phyloP scores from a whole-genome alignment of 2,888 invertebrate genomes.

The Phalera bucephala region DNA sequence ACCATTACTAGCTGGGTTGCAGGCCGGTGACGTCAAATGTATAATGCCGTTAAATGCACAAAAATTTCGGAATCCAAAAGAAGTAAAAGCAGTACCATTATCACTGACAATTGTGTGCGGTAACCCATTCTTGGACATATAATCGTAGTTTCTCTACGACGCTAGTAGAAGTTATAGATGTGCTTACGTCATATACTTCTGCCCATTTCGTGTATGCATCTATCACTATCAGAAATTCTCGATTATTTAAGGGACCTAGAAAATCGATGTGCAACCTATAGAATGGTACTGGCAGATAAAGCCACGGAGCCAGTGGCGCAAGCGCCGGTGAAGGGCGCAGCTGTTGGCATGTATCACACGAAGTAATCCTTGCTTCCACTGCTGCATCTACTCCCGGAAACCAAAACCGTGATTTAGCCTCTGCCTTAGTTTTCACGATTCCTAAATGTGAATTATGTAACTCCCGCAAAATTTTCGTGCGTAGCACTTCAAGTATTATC shows the following conservation, averaged over 20 bases:
- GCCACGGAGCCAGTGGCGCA: constrained; percentile 1
- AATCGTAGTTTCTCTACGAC: constrained; percentile 2
- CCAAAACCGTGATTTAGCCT: constrained; percentile 1
- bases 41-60: constrained; percentile 20
- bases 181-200: neutral
- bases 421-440: constrained; percentile 2
- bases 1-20: constrained; percentile 11
- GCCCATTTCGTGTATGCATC: no score
- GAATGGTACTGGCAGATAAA: no score
- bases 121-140: constrained; percentile 6
- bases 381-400: constrained; percentile 2
- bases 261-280: no score
- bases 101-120: constrained; percentile 22
- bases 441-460: constrained; percentile 3
- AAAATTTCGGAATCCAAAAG: constrained; percentile 16
- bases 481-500: neutral
- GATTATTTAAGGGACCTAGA: constrained; percentile 1
- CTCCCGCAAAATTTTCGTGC: neutral
- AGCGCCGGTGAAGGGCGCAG: constrained; percentile 1
- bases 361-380: neutral
- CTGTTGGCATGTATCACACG: no score
- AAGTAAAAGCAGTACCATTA: constrained; percentile 21
- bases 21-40: constrained; percentile 15
- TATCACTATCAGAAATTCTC: constrained; percentile 1
- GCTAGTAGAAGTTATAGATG: neutral